Evolutionary conservation across 1,140 invertebrate species (phyloP).

Genomic region (Asbolus verrucosus): DNA sequence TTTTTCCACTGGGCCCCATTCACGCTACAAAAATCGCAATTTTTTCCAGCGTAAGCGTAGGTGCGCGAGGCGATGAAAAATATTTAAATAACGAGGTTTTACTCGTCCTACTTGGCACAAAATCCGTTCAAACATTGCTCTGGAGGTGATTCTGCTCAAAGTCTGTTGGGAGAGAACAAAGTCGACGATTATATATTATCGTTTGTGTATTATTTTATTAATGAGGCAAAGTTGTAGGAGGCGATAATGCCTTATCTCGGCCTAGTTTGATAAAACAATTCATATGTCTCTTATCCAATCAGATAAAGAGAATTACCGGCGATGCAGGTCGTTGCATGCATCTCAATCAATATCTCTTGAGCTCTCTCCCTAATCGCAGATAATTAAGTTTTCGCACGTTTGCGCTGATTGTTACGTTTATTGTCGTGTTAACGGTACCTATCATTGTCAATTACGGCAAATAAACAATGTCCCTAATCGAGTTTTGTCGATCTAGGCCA

Average conservation of each 20-base stretch:
- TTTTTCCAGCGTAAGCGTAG: too few relatives aligned
- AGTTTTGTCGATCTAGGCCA: conserved; percentile 22
- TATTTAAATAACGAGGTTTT: conserved; percentile 4
- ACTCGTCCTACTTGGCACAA: conserved; percentile 29
- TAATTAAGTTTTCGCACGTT: conserved; percentile 33
- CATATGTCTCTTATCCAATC: too few relatives aligned
- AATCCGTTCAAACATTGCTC: conserved; percentile 5
- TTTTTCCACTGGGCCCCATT: too few relatives aligned
- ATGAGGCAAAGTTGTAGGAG: conserved; percentile 16
- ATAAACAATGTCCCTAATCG: conserved; percentile 29
- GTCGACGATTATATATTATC: conserved; percentile 1
- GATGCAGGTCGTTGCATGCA: neutral
- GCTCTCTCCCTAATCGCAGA: neutral
- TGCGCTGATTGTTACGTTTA: conserved; percentile 6
- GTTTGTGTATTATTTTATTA: conserved; percentile 23
- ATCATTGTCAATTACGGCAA: conserved; percentile 36
- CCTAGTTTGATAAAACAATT: conserved; percentile 13
- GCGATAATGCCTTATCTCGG: conserved; percentile 10
- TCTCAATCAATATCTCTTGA: conserved; percentile 5
- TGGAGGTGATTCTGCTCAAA: conserved; percentile 3
- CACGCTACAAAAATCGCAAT: too few relatives aligned
- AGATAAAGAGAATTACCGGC: neutral
- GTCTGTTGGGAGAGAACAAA: neutral
- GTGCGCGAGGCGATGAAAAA: too few relatives aligned
- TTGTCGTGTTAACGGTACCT: conserved; percentile 22